Conservation (phyloP, 2,888 invertebrate species). For the Xiphydria camelus region DNA sequence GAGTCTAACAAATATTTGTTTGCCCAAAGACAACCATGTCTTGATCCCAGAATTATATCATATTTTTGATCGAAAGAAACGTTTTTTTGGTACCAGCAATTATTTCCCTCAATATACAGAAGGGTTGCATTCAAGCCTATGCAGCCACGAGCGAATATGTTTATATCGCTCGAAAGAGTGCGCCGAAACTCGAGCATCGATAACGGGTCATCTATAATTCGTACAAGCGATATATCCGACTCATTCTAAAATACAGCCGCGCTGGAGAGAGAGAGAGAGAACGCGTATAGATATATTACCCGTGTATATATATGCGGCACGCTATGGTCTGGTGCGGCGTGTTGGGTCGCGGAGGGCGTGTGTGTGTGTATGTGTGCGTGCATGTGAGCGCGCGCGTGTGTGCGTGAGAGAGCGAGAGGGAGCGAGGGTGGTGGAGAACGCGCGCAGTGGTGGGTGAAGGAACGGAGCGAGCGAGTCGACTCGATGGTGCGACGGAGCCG, state of each 20-base stretch:
- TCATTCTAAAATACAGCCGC: conserved; percentile 44
- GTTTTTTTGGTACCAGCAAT: no score
- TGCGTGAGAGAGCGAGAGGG: conserved; percentile 9
- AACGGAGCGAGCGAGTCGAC: conserved; percentile 17
- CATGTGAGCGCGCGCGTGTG: conserved; percentile 16
- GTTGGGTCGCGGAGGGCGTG: conserved; percentile 18
- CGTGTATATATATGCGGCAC: conserved; percentile 31
- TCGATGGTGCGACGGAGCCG: conserved; percentile 9
- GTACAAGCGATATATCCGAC: conserved; percentile 43
- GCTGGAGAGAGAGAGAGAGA: no score
- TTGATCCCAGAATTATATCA: no score
- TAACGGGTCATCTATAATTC: conserved; percentile 41
- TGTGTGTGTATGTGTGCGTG: conserved; percentile 1
- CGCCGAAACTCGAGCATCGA: conserved; percentile 45
- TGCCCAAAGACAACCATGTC: no score
- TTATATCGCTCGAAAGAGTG: no score
- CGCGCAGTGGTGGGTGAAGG: conserved; percentile 14
- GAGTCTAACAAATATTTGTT: no score
- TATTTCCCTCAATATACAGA: no score
- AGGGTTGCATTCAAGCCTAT: no score
- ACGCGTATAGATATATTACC: no score
- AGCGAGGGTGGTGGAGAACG: conserved; percentile 10
- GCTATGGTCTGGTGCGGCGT: conserved; percentile 40
- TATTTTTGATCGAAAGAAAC: no score
- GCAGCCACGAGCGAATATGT: no score